Percentiles rank a stretch among this genome's conserved stretches.
Evolutionary conservation across 2,888 invertebrate genomes (phyloP).

Genomic region (Aromia moschata): DNA sequence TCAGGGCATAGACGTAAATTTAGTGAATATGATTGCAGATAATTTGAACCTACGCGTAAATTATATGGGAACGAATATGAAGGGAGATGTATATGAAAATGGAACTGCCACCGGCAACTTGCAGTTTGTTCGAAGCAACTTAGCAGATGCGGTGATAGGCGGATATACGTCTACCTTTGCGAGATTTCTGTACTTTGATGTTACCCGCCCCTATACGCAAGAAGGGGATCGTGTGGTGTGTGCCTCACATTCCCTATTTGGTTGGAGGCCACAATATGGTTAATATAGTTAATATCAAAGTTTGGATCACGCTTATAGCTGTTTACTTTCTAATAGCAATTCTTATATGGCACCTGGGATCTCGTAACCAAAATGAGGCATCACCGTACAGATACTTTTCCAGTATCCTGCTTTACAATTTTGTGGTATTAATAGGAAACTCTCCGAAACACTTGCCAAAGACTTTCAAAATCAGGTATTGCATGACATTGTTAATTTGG

Average conservation of each 20-base stretch:
- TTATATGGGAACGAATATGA: neutral
- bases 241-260: conserved; percentile 14
- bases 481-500: conserved; percentile 10
- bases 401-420: neutral
- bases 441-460: conserved; percentile 5
- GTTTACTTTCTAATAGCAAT: conserved; percentile 5
- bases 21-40: conserved; percentile 4
- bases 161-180: conserved; percentile 18
- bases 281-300: conserved; percentile 2
- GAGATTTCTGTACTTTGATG: conserved; percentile 11
- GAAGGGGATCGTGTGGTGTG: conserved; percentile 29
- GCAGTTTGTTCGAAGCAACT: conserved; percentile 15
- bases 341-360: conserved; percentile 22
- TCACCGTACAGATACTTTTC: conserved; percentile 16
- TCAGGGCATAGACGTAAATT: conserved; percentile 28
- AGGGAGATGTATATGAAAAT: conserved; percentile 8
- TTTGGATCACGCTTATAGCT: conserved; percentile 1
- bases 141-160: conserved; percentile 29
- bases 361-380: conserved; percentile 4
- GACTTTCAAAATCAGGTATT: conserved; percentile 23
- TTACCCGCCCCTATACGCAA: conserved; percentile 22
- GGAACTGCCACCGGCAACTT: neutral
- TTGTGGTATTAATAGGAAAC: conserved; percentile 8
- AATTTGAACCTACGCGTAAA: conserved; percentile 3
- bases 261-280: conserved; percentile 22